Evolutionary conservation across 2,888 invertebrate species (phyloP).

Genomic region (Lutraria lutraria): DNA sequence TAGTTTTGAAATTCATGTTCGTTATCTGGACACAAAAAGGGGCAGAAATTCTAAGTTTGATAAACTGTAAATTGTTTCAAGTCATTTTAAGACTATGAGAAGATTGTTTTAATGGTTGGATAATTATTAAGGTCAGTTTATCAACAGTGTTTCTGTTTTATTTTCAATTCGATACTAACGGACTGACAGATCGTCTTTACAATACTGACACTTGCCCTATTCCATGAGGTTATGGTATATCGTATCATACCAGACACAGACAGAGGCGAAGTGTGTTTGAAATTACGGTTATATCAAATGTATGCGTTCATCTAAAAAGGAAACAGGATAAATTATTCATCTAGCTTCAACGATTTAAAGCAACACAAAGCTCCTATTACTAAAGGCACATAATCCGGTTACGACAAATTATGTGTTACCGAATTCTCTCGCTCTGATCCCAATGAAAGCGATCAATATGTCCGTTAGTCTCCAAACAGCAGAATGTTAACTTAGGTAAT

Average conservation of each 20-base stretch:
- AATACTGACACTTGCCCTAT: too few species aligned
- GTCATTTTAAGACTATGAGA: too few species aligned
- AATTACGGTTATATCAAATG: not conserved
- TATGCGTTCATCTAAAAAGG: not conserved
- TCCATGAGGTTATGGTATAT: too few species aligned
- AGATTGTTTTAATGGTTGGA: too few species aligned
- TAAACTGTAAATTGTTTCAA: too few species aligned
- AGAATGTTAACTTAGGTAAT: not conserved
- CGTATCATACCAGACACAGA: not conserved
- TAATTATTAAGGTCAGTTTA: too few species aligned
- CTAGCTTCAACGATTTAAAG: not conserved
- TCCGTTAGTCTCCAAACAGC: not conserved
- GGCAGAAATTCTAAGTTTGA: too few species aligned
- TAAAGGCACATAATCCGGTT: conserved; percentile 10
- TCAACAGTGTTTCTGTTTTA: too few species aligned
- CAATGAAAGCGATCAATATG: not conserved
- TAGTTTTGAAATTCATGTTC: too few species aligned
- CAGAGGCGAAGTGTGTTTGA: not conserved
- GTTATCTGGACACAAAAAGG: too few species aligned
- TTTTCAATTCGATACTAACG: too few species aligned
- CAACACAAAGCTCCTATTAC: not conserved
- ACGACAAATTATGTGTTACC: conserved; percentile 3
- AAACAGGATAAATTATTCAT: conserved; percentile 7
- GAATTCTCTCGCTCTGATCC: not conserved
- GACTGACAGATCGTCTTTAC: too few species aligned